phyloP scores from a whole-genome alignment of 2,113 vertebrate species.

The Eurypyga helias region DNA sequence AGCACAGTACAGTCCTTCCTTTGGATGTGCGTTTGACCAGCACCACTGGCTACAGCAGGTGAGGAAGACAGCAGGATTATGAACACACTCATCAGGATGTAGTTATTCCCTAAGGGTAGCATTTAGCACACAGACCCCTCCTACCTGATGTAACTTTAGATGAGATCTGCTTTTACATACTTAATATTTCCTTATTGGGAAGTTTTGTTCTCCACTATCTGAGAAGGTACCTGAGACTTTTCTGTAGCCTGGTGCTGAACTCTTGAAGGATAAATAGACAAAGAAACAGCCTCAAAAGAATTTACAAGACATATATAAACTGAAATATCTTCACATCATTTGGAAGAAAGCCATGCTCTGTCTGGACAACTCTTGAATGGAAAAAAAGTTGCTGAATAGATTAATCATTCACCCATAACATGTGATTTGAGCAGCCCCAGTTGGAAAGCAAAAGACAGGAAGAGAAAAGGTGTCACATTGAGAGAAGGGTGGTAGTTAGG shows the following conservation, averaged over 20 bases:
- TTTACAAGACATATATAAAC: background rate
- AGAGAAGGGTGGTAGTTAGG: background rate
- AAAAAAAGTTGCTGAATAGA: background rate
- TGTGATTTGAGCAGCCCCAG: background rate
- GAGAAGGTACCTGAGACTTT: background rate
- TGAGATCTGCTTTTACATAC: background rate
- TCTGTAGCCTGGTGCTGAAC: background rate
- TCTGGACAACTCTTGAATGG: background rate
- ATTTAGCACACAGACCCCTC: background rate
- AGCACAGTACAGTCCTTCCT: background rate
- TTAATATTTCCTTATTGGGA: background rate
- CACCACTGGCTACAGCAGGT: background rate
- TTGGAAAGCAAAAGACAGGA: background rate
- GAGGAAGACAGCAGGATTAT: background rate
- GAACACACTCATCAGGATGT: background rate
- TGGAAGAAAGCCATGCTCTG: background rate
- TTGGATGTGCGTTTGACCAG: background rate
- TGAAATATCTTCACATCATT: background rate
- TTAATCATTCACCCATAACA: background rate
- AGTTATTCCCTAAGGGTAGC: background rate
- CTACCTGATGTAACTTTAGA: background rate
- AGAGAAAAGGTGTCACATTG: background rate
- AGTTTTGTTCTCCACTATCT: background rate
- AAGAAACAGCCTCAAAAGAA: background rate
- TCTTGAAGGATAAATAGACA: background rate